Evolutionary conservation across 2,888 invertebrate species (phyloP).

Genomic region (Agrotis ipsilon): DNA sequence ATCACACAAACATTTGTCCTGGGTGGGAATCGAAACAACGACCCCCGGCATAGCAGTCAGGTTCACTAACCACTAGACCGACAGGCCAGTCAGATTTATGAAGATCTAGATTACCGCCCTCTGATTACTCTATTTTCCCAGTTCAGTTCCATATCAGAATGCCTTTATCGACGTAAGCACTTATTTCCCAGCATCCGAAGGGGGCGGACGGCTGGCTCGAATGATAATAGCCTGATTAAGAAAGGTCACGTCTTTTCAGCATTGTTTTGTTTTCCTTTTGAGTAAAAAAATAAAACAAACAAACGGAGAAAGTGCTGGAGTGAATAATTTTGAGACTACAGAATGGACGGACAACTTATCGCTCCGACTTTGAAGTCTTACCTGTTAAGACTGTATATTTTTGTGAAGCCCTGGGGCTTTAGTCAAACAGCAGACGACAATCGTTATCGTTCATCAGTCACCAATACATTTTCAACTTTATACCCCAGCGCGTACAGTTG

Average conservation of each 20-base stretch:
- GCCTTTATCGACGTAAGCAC: slow-evolving; percentile 70
- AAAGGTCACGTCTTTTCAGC: slow-evolving; percentile 79
- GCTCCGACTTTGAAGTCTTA: neutral
- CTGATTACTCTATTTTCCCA: slow-evolving; percentile 66
- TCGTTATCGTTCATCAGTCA: no score
- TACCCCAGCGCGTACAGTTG: no score
- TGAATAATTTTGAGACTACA: slow-evolving; percentile 34
- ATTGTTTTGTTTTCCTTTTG: slow-evolving; percentile 67
- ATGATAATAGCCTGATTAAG: slow-evolving; percentile 87
- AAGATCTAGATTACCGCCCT: slow-evolving; percentile 81
- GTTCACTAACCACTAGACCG: slow-evolving; percentile 57
- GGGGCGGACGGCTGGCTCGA: slow-evolving; percentile 75
- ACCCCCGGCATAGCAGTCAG: no score
- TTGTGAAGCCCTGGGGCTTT: no score
- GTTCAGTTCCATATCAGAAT: slow-evolving; percentile 69
- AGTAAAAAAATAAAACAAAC: slow-evolving; percentile 64
- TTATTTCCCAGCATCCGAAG: slow-evolving; percentile 59
- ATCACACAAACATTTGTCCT: no score
- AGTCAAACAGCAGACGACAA: no score
- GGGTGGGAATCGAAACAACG: no score
- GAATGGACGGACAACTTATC: neutral
- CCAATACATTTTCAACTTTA: no score
- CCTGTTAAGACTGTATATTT: no score
- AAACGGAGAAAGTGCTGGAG: slow-evolving; percentile 50
- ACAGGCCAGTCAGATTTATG: slow-evolving; percentile 79